Conservation (phyloP, 2,113 vertebrate species). For the Sula dactylatra region DNA sequence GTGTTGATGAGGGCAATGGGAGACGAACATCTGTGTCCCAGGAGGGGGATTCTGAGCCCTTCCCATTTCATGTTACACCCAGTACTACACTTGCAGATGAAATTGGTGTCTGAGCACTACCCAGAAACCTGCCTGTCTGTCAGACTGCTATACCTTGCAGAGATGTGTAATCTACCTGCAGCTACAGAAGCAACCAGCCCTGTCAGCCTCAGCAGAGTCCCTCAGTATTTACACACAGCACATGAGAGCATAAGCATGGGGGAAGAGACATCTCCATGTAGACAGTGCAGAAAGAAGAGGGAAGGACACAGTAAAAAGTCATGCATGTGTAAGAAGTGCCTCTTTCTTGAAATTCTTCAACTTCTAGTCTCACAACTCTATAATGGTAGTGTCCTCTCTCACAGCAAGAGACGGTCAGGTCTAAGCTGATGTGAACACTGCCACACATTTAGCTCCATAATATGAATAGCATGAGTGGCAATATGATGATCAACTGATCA, state of each 20-base stretch:
- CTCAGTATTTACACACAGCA: not conserved
- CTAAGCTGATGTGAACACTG: not conserved
- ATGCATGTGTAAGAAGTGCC: not conserved
- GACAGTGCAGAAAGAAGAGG: not conserved
- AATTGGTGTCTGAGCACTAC: not conserved
- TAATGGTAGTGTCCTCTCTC: not conserved
- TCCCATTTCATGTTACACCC: not conserved
- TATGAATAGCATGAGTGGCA: not conserved
- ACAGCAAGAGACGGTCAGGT: not conserved
- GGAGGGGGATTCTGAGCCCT: not conserved
- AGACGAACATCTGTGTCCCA: not conserved
- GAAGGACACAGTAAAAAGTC: not conserved
- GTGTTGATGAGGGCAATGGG: not conserved
- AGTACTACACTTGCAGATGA: not conserved
- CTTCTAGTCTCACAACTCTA: not conserved
- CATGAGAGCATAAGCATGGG: not conserved
- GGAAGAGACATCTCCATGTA: not conserved
- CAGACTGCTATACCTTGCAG: not conserved
- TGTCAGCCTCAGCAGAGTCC: not conserved
- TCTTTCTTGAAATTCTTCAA: not conserved
- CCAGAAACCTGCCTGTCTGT: not conserved
- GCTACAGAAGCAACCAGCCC: not conserved
- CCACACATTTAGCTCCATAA: not conserved
- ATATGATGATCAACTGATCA: not conserved
- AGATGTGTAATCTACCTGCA: not conserved